phyloP scores from a whole-genome alignment of 2,797 vertebrate genomes.

The Leptodactylus fallax region DNA sequence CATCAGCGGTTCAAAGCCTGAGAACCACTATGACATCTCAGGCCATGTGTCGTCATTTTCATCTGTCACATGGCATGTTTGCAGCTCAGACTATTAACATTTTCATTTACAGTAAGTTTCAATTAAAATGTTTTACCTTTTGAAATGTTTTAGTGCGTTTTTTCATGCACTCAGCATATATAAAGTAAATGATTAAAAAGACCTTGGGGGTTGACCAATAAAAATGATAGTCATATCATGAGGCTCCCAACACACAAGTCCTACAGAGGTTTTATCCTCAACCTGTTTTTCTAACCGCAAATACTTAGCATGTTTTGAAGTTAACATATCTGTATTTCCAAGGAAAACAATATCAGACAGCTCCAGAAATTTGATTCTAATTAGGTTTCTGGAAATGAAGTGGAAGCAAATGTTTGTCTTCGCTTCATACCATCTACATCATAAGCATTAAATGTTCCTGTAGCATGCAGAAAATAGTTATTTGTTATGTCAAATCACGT shows the following conservation, averaged over 20 bases:
- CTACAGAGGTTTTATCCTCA: slow-evolving; percentile 45
- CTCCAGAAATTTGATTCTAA: slow-evolving; percentile 65
- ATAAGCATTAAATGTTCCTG: slow-evolving; percentile 57
- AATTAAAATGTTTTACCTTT: background rate
- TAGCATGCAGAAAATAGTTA: background rate
- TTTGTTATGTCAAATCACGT: background rate
- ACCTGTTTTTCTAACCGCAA: slow-evolving; percentile 66
- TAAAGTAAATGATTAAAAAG: slow-evolving; percentile 23
- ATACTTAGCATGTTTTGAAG: slow-evolving; percentile 62
- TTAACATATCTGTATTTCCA: slow-evolving; percentile 49
- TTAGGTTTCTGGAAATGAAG: slow-evolving; percentile 65
- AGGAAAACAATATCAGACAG: slow-evolving; percentile 67
- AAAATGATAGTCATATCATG: slow-evolving; percentile 23
- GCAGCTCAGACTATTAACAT: too few relatives aligned
- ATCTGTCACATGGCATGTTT: too few relatives aligned
- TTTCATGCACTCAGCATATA: background rate
- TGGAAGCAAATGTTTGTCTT: slow-evolving; percentile 66
- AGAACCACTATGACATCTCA: too few relatives aligned
- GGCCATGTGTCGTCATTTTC: too few relatives aligned
- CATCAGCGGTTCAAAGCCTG: too few relatives aligned
- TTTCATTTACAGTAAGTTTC: background rate
- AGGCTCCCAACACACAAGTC: slow-evolving; percentile 35
- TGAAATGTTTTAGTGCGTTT: too few relatives aligned
- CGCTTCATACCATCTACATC: slow-evolving; percentile 31
- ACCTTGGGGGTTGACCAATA: background rate